Base-by-base conservation (phyloP, 2,797 vertebrate genomes). In the Danionella dracula region DNA sequence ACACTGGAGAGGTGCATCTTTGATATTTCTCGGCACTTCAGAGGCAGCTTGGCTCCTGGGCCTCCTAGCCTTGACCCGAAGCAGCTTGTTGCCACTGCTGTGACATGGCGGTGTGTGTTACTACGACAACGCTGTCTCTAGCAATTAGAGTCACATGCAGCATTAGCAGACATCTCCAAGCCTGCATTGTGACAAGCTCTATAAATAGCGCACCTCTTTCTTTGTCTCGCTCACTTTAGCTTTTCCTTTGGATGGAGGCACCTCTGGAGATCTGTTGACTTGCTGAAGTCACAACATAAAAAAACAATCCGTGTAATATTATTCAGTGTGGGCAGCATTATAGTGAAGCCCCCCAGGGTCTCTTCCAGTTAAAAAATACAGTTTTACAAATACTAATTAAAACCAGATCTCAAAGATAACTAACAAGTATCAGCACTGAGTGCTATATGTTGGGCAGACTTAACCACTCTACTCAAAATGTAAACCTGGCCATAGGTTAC, bases 231-330 rank as follows among this genome's bases (percentile, higher is more conserved):
- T 38, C 34, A 4, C 15, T 20, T 57, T 50, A 8, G 34, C 20
- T 42, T 60, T 57, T 66, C 56, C 42, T 46, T 32, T 20, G 58
- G 50, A 63, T 15, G 41, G 31, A 17, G 35, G 70, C 32, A 68
- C 68, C 20, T 27, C 29, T 50, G 56, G 37, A 5, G 53, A 58
- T 58, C 60, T 70, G 67, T 55, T 38, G 56, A 77, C 68, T 61
- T 44, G 70, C 38, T 46, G 65, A 51, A 67, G 57, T 49, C 31
- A 53, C 21, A 73, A 70, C 57, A 73, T 81, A 79, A 75, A 65
- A n/a, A 79, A 66, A 76, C 60, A 68, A 65, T 64, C 37, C 63
- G 55, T 34, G 61, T 77, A 84, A 81, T 82, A 83, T 83, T 80
- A 81, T 79, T 45, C 37, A 83, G 53, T 15, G 37, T 64, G 32